Evolutionary conservation across 2,113 vertebrate species (phyloP), one percentile per base, ranked within the genome.

Genomic region (Cyphomyrus plagiostoma): DNA sequence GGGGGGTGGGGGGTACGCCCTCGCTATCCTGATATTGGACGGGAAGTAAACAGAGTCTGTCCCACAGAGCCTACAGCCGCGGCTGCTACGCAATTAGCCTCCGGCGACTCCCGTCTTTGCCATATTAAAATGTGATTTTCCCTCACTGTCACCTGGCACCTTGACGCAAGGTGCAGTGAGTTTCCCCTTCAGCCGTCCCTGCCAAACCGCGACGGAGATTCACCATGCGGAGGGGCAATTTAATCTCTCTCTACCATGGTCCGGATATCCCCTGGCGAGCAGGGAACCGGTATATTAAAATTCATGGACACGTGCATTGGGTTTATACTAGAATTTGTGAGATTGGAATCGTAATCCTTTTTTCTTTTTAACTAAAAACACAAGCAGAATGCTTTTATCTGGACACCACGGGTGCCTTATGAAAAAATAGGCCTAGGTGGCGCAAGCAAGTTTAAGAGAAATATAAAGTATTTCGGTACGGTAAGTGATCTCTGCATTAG

Each of bases 81-180:
- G 45, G 2, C 84, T 1, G 84, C n/a, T 45, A 56, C n/a, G 26
- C 87, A 49, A 74, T 74, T 88, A 88, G 58, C 87, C 87, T 10
- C 5, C 11, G 62, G 45, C 56, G 10, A 26, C 62, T 26, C 45
- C 10, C 46, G 45, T 48, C 87, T 23, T 46, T 74, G 10, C 58
- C 2, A 21, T 74, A 88, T 88, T 74, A 88, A 88, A 88, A 88
- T 88, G 87, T 48, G 87, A 74, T 88, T 88, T 70, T 48, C 62
- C 26, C 45, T 30, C 87, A 21, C 56, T 15, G 45, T 46, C 5
- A 6, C 35, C 62, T 26, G 6, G 10, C 23, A 74, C 45, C 21
- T 74, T 49, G 87, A 88, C 62, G 23, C 30, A n/a, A 58, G 62
- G 3, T 8, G 62, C 17, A 23, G 48, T 26, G n/a, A 46, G 87